phyloP scores from a whole-genome alignment of 37 sponge, comb jelly and placozoan species.

The Haliclona indistincta region DNA sequence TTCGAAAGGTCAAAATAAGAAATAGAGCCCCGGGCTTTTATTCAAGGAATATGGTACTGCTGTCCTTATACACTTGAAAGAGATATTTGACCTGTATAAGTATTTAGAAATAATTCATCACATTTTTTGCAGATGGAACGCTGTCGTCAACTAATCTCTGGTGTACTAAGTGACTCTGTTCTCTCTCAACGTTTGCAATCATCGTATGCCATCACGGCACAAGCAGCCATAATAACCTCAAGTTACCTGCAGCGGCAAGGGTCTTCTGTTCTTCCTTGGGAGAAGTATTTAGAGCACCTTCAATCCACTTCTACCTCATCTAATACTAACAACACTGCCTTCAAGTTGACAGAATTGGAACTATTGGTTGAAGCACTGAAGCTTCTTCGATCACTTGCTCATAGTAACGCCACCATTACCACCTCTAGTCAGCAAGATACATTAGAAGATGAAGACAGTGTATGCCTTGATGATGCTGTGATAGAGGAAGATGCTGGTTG shows the following conservation, averaged over 20 bases:
- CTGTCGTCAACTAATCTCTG: not conserved
- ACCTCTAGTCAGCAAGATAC: not conserved
- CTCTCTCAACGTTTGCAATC: constrained; percentile 1
- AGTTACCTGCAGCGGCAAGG: constrained; percentile 27
- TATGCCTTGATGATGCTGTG: not conserved
- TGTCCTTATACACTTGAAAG: no score
- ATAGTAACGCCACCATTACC: not conserved
- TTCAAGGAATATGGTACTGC: no score
- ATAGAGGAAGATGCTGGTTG: constrained; percentile 1
- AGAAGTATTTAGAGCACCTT: no score
- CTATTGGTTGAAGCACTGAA: constrained; percentile 33
- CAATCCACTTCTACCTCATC: no score
- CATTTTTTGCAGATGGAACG: constrained; percentile 2
- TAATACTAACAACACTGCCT: no score
- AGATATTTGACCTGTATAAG: no score
- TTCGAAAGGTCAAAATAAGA: no score
- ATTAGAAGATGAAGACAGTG: not conserved
- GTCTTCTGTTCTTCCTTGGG: no score
- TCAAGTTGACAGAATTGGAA: constrained; percentile 32
- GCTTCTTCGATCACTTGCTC: not conserved
- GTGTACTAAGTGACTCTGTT: constrained; percentile 10
- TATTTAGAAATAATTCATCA: no score
- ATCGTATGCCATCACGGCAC: constrained; percentile 15
- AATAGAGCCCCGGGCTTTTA: no score
- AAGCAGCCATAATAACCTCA: constrained; percentile 27